Percentiles rank a stretch among this genome's conserved stretches.
phyloP scores from a whole-genome alignment of 2,113 vertebrate genomes.

The Tupaia tana region DNA sequence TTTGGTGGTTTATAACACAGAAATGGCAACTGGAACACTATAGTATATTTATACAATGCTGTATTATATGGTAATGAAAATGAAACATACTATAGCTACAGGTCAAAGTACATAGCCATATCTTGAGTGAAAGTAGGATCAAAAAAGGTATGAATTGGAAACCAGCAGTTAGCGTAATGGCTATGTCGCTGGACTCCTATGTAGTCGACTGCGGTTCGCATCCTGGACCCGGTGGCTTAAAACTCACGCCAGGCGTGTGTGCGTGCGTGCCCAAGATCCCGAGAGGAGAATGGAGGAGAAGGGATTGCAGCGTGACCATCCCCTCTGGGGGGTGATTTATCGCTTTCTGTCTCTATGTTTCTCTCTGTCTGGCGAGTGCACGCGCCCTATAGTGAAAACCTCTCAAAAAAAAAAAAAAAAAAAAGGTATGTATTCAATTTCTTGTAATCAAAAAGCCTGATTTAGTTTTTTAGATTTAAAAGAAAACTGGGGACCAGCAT shows the following conservation, averaged over 20 bases:
- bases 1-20: not conserved
- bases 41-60: not conserved
- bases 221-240: too few species aligned
- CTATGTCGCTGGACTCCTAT: too few species aligned
- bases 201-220: too few species aligned
- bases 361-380: too few species aligned
- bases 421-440: not conserved
- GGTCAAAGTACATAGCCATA: not conserved
- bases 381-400: too few species aligned
- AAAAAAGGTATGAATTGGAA: not conserved
- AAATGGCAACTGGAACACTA: not conserved
- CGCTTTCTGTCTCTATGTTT: too few species aligned
- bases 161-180: too few species aligned
- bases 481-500: not conserved
- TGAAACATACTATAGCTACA: not conserved
- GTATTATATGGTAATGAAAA: not conserved
- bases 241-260: too few species aligned
- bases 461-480: not conserved
- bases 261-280: too few species aligned
- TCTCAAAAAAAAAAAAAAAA: not conserved
- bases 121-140: not conserved
- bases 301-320: too few species aligned
- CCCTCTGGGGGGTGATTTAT: too few species aligned
- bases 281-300: too few species aligned
- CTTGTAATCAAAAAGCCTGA: not conserved